Base-by-base conservation (phyloP, 2,888 invertebrate genomes). In the Eutolmus rufibarbis region DNA sequence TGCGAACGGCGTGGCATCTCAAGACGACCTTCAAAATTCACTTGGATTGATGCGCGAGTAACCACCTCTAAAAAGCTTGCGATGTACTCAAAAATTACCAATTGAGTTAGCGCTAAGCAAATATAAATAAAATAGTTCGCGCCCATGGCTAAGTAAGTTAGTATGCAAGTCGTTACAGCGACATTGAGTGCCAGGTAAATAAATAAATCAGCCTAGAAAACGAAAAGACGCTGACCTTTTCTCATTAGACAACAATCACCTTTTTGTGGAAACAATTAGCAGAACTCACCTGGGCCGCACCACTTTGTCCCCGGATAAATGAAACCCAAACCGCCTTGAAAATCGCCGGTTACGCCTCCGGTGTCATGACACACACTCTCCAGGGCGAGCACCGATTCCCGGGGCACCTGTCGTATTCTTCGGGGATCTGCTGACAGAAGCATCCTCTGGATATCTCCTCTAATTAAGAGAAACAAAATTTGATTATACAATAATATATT, bases 241-340 rank as follows among this genome's bases (percentile, higher is more conserved):
- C 66, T 23, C 19, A 14, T 28, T 66, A 66, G 23, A 12, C 12
- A 66, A 23, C 12, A 28, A 66, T 51, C 5, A 5, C n/a, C n/a
- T 51, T 51, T 51, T 51, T 51, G 19, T 51, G 16, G 5, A 51
- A n/a, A 7, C n/a, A 51, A 51, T 51, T 51, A 51, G 8, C 51
- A n/a, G n/a, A 8, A 37, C 76, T 76, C 76, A 93, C 94, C 96
- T 81, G 95, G 95, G 0, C 96, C 96, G 91, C 96, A 96, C 96
- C 96, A 96, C 90, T 96, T 96, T 0, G 96, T 96, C 2, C 96
- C 96, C 86, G 95, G 95, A 90, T 94, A 94, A 51, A 94, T 94
- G 90, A 94, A 94, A n/a, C 94, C 94, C 19, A 93, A 89, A 0
- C 92, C 92, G 28, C 93, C 93, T 82, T 93, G 92, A 88, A 92